Percentiles rank a stretch among this genome's conserved stretches.
Conservation (phyloP, 2,888 invertebrate genomes). For the Oligia latruncula region DNA sequence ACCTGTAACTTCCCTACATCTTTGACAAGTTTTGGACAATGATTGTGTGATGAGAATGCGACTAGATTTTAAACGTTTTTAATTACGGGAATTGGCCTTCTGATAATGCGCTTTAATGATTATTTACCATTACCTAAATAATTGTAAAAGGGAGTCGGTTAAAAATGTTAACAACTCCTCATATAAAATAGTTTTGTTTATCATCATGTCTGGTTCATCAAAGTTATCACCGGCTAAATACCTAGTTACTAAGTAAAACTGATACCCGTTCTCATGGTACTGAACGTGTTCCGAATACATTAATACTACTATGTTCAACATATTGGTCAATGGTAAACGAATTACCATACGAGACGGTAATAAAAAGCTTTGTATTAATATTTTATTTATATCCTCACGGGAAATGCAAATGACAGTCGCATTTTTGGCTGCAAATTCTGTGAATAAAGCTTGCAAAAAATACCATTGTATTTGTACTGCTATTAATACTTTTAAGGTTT, state of each 20-base stretch:
- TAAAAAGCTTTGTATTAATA: constrained; percentile 45
- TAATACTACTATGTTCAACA: constrained; percentile 25
- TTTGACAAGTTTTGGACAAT: too few species aligned
- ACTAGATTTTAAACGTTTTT: too few species aligned
- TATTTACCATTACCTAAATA: not conserved
- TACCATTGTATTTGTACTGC: not conserved
- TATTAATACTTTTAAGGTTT: constrained; percentile 9
- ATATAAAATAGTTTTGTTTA: not conserved
- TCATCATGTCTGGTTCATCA: constrained; percentile 10
- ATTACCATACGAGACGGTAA: constrained; percentile 48
- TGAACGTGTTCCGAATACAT: constrained; percentile 40
- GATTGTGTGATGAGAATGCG: too few species aligned
- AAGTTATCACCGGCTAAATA: constrained; percentile 5
- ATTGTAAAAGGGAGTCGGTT: not conserved
- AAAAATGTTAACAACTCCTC: not conserved
- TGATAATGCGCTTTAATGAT: not conserved
- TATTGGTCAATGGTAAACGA: constrained; percentile 50
- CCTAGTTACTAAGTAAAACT: constrained; percentile 17
- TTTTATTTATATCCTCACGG: constrained; percentile 39
- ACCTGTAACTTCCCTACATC: too few species aligned
- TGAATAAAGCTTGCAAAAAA: constrained; percentile 21
- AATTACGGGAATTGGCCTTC: too few species aligned
- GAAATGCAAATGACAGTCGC: constrained; percentile 43
- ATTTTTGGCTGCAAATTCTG: constrained; percentile 31
- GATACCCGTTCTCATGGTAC: constrained; percentile 36